Evolutionary conservation across 2,113 vertebrate genomes (phyloP).

Genomic region (Tetrao urogallus): DNA sequence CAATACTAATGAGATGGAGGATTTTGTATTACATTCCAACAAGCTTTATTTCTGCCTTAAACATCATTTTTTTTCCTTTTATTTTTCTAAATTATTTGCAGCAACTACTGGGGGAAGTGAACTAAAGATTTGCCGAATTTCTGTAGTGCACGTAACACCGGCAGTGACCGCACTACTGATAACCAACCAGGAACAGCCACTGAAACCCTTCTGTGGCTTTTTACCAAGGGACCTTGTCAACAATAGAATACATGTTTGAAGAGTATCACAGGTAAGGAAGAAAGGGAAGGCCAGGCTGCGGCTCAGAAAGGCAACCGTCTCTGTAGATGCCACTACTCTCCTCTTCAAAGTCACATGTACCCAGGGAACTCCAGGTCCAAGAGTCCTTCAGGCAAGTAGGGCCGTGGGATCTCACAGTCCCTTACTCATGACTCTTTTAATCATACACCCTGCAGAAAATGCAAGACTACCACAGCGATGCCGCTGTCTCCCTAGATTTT

Average conservation of each 20-base stretch:
- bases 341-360: background rate
- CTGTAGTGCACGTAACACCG: background rate
- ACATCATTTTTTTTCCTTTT: background rate
- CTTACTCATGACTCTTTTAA: rapidly evolving
- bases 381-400: background rate
- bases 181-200: background rate
- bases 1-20: constrained; percentile 15
- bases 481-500: background rate
- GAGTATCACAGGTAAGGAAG: background rate
- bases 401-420: rapidly evolving
- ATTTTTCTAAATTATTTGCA: background rate
- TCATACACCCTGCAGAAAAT: background rate
- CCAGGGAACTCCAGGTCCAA: background rate
- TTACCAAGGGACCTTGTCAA: background rate
- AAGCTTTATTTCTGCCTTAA: background rate
- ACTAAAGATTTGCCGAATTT: background rate
- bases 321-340: background rate
- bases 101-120: background rate
- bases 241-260: background rate
- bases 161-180: background rate
- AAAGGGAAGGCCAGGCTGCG: background rate
- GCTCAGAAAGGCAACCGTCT: background rate
- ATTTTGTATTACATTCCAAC: background rate
- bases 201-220: background rate
- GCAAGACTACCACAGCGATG: background rate